A percentile compares a stretch with the other conserved stretches of the same genome.
These are phyloP conservation scores for Lepus timidus DNA, from an alignment of 2,113 vertebrate species.

Conservation along the genomic window DNA sequence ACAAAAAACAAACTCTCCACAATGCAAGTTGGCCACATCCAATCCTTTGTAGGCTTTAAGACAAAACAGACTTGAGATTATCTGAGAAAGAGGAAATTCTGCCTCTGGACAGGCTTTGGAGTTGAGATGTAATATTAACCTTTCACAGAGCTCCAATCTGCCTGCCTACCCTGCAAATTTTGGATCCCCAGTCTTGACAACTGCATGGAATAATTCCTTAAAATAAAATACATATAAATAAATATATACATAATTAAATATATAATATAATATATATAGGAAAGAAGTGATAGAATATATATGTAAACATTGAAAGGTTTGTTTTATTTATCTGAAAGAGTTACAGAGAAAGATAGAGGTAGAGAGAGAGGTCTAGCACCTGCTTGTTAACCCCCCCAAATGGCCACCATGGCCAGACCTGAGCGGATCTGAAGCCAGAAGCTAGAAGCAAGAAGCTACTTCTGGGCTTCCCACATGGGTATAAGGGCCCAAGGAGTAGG, in stretches of 20 bases:
- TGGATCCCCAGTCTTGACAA: not conserved
- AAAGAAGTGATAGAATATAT: too few relatives aligned
- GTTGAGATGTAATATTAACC: not conserved
- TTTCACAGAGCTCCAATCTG: not conserved
- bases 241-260: not conserved
- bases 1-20: not conserved
- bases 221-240: not conserved
- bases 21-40: not conserved
- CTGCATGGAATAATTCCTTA: not conserved
- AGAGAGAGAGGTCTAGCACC: too few relatives aligned
- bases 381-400: too few relatives aligned
- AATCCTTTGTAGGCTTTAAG: not conserved
- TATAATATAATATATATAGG: not conserved
- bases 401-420: too few relatives aligned
- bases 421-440: too few relatives aligned
- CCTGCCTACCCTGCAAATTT: not conserved
- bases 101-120: not conserved
- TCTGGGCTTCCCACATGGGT: too few relatives aligned
- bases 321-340: too few relatives aligned
- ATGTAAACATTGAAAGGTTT: too few relatives aligned
- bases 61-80: not conserved
- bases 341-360: too few relatives aligned
- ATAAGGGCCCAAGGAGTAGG: too few relatives aligned
- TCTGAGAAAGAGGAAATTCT: not conserved
- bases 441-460: too few relatives aligned